Evolutionary conservation across 2,888 invertebrate species (phyloP).

Genomic region (Myopa testacea): DNA sequence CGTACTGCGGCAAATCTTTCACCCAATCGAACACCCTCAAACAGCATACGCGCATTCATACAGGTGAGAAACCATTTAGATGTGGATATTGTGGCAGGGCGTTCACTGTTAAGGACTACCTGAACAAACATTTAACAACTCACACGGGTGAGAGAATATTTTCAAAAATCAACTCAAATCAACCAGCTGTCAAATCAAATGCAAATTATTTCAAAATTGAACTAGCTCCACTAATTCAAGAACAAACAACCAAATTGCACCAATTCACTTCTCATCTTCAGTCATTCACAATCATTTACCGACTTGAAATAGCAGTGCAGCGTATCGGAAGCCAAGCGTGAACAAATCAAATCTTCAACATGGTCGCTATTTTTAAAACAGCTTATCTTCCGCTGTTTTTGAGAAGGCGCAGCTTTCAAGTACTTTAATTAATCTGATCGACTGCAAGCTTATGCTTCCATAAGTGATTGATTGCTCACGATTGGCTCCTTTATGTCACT

Average conservation of each 20-base stretch:
- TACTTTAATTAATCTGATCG: neutral
- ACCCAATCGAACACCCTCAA: constrained; percentile 68
- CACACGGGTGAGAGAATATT: constrained; percentile 68
- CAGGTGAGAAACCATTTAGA: constrained; percentile 69
- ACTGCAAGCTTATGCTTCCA: neutral
- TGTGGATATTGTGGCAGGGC: constrained; percentile 68
- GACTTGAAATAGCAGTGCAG: constrained; percentile 13
- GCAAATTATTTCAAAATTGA: constrained; percentile 48
- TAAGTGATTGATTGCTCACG: neutral
- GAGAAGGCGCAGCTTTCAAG: neutral
- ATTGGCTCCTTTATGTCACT: neutral
- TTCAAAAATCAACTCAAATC: constrained; percentile 58
- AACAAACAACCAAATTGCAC: constrained; percentile 11
- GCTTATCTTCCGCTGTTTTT: no score
- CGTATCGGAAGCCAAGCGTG: constrained; percentile 12
- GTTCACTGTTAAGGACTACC: constrained; percentile 69
- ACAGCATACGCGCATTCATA: constrained; percentile 69
- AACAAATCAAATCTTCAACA: neutral
- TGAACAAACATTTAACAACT: constrained; percentile 69
- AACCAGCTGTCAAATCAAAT: constrained; percentile 50
- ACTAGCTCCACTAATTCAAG: constrained; percentile 31
- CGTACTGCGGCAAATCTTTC: constrained; percentile 68
- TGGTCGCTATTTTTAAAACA: neutral
- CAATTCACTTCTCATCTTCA: constrained; percentile 30
- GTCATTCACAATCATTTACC: constrained; percentile 15